Conservation (phyloP, 2,113 vertebrate genomes). For the Lathamus discolor region DNA sequence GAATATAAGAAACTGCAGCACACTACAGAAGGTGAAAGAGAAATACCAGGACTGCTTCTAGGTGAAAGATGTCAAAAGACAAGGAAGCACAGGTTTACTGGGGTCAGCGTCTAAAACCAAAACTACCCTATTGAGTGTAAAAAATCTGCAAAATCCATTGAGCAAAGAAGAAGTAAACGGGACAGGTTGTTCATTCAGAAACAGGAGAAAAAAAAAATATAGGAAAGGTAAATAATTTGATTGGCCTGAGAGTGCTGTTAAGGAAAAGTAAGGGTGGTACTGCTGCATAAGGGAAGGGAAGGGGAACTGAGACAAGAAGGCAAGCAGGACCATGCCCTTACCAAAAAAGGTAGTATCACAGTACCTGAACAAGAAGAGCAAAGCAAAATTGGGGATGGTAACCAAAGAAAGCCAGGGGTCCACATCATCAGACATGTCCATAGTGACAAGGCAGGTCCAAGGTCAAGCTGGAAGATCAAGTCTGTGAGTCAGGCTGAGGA, state of each 20-base stretch:
- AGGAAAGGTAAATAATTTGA: not conserved
- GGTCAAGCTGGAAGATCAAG: not conserved
- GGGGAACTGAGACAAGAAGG: not conserved
- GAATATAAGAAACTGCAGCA: not conserved
- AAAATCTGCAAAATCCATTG: not conserved
- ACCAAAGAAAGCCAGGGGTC: not conserved
- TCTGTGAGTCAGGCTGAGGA: not conserved
- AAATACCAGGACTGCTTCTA: not conserved
- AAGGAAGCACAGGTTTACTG: not conserved
- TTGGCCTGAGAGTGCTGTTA: not conserved
- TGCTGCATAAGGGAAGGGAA: not conserved
- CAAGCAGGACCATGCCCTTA: not conserved
- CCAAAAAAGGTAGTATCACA: not conserved
- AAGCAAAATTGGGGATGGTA: not conserved
- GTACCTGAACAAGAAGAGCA: not conserved
- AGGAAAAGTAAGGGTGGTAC: not conserved
- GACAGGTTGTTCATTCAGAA: not conserved
- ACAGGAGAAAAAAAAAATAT: not conserved
- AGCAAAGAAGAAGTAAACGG: not conserved
- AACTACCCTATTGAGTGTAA: not conserved
- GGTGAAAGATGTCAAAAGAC: not conserved
- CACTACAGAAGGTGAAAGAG: not conserved
- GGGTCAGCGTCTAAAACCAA: not conserved
- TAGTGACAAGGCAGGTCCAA: not conserved
- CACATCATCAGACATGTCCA: not conserved